A percentile compares a stretch with the other conserved stretches of the same genome.
These are phyloP conservation scores for Gymnocheta viridis DNA, from an alignment of 2,888 invertebrate genomes.

Conservation along the genomic window DNA sequence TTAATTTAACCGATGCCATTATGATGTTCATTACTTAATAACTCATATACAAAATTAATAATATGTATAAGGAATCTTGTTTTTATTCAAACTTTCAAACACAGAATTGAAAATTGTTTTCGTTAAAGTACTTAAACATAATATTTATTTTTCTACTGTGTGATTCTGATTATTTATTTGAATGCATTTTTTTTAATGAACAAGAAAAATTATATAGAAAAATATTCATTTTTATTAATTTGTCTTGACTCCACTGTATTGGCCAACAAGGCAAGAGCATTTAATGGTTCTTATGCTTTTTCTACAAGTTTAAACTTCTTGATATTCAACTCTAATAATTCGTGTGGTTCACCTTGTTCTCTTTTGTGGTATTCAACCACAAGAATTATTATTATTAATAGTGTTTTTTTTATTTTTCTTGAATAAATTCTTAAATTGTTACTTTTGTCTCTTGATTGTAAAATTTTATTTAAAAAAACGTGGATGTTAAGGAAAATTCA, in stretches of 20 bases:
- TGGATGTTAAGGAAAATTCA: background rate
- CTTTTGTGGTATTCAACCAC: constrained; percentile 31
- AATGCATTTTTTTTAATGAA: too few species aligned
- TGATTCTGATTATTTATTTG: too few species aligned
- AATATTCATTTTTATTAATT: background rate
- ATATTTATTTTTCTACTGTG: too few species aligned
- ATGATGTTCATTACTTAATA: background rate
- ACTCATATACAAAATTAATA: too few species aligned
- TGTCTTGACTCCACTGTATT: background rate
- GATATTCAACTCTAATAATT: constrained; percentile 30
- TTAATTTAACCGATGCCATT: background rate
- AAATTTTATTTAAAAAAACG: background rate
- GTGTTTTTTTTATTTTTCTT: constrained; percentile 6
- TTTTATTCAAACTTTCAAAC: too few species aligned
- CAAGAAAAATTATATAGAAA: background rate
- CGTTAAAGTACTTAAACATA: too few species aligned
- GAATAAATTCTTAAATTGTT: background rate
- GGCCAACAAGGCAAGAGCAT: background rate
- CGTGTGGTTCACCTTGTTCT: constrained; percentile 51
- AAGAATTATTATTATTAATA: constrained; percentile 14
- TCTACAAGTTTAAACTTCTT: constrained; percentile 20
- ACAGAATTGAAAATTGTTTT: too few species aligned
- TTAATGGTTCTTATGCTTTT: constrained; percentile 35
- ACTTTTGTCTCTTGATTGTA: background rate
- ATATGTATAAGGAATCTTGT: background rate